These are phyloP conservation scores for Magallana gigas DNA, from an alignment of 1,140 invertebrate genomes.

Conservation along the genomic window DNA sequence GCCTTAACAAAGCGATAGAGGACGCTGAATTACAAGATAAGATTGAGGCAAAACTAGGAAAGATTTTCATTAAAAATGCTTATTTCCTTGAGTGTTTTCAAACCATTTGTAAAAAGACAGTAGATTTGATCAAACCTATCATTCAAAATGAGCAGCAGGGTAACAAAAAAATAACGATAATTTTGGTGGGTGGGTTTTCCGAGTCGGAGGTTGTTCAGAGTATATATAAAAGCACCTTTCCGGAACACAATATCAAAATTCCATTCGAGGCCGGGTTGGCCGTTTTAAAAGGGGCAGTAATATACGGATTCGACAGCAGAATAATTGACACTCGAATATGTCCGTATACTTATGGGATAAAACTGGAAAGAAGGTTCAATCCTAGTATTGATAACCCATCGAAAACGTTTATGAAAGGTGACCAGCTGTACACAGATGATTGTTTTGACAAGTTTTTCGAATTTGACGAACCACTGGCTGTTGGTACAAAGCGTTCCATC, in stretches of 20 bases:
- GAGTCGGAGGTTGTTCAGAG: constrained; percentile 25
- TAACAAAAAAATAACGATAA: neutral
- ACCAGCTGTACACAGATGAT: neutral
- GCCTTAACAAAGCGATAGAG: neutral
- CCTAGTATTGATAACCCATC: neutral
- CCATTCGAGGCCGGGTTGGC: constrained; percentile 30
- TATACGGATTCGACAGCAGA: constrained; percentile 35
- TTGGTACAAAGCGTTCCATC: neutral
- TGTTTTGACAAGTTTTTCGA: constrained; percentile 25
- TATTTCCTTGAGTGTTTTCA: neutral
- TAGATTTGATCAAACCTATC: neutral
- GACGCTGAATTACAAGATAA: neutral
- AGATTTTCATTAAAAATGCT: neutral
- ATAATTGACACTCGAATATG: constrained; percentile 26
- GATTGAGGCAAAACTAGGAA: neutral
- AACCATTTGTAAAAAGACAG: neutral
- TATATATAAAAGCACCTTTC: constrained; percentile 16
- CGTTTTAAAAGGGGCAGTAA: constrained; percentile 17
- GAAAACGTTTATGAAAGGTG: neutral
- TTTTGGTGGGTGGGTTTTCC: constrained; percentile 9
- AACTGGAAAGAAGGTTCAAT: constrained; percentile 1
- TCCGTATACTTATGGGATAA: constrained; percentile 34
- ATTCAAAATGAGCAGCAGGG: neutral
- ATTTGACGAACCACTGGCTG: neutral
- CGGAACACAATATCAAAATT: neutral